phyloP scores from a whole-genome alignment of 2,797 vertebrate genomes.

The Poecilia gillii region DNA sequence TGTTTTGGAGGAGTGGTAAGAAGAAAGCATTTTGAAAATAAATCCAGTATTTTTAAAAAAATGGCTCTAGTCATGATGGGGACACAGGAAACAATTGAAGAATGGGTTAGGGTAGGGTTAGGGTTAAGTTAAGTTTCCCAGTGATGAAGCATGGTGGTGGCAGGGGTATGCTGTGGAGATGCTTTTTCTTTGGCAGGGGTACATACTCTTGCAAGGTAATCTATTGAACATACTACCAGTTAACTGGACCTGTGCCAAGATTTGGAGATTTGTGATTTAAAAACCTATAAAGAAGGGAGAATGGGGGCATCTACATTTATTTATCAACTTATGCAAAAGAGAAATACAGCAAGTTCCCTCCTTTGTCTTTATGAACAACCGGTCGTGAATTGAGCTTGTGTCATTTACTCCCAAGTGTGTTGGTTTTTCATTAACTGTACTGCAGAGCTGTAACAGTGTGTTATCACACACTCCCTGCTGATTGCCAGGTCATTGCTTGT shows the following conservation, averaged over 20 bases:
- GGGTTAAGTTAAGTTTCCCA: background rate
- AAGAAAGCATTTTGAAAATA: background rate
- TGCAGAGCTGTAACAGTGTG: constrained; percentile 56
- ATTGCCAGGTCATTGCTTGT: constrained; percentile 43
- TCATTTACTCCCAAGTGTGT: constrained; percentile 30
- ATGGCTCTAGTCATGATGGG: background rate
- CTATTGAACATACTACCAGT: background rate
- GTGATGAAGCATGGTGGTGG: background rate
- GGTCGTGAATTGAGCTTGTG: constrained; percentile 2
- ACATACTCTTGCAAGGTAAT: background rate
- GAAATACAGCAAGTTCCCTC: constrained; percentile 7
- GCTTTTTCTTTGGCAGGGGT: background rate
- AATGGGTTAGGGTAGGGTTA: no score
- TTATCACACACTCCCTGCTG: constrained; percentile 58
- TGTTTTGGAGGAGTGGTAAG: background rate
- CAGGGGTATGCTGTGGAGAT: background rate
- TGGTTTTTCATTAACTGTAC: constrained; percentile 44
- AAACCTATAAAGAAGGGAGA: constrained; percentile 20
- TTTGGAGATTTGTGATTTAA: constrained; percentile 25
- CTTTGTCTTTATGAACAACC: constrained; percentile 26
- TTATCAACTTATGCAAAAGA: constrained; percentile 8
- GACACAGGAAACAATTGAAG: background rate
- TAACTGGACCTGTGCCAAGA: background rate
- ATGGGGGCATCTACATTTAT: background rate
- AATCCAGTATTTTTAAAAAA: background rate